phyloP scores from a whole-genome alignment of 2,797 vertebrate genomes.

The Neomorphus geoffroyi region DNA sequence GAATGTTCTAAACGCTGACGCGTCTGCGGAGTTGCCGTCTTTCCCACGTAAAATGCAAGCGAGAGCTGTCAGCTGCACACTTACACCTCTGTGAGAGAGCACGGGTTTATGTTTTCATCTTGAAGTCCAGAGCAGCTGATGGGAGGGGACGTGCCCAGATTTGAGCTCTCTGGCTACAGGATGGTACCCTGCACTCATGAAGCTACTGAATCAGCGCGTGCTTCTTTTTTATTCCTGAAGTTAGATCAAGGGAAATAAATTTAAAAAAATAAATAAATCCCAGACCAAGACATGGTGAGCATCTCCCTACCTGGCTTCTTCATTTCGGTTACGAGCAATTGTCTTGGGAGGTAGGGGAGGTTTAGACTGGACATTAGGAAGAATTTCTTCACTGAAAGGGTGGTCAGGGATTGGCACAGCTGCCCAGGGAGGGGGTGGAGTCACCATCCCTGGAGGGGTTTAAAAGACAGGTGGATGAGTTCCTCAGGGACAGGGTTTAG shows the following conservation, averaged over 20 bases:
- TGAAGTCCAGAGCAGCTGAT: background rate
- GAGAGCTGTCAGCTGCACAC: background rate
- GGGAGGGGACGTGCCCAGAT: background rate
- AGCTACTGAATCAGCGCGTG: background rate
- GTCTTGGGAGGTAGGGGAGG: background rate
- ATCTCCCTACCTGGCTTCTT: background rate
- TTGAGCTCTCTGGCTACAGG: background rate
- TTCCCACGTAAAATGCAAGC: background rate
- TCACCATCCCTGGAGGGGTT: no score
- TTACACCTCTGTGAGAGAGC: background rate
- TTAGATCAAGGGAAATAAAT: background rate
- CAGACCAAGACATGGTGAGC: background rate
- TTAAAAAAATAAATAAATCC: fast-evolving
- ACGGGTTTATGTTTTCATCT: background rate
- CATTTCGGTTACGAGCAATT: background rate
- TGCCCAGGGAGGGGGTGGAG: no score
- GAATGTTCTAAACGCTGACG: background rate
- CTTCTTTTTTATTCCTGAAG: background rate
- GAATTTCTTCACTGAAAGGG: no score
- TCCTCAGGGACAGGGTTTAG: no score
- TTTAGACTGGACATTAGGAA: no score
- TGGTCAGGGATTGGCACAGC: no score
- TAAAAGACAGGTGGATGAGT: no score
- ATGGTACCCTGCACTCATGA: background rate
- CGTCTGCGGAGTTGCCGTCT: background rate